Evolutionary conservation across 1,140 invertebrate species (phyloP), one percentile per base, ranked within the genome.

Genomic region (Orchesella cincta): DNA sequence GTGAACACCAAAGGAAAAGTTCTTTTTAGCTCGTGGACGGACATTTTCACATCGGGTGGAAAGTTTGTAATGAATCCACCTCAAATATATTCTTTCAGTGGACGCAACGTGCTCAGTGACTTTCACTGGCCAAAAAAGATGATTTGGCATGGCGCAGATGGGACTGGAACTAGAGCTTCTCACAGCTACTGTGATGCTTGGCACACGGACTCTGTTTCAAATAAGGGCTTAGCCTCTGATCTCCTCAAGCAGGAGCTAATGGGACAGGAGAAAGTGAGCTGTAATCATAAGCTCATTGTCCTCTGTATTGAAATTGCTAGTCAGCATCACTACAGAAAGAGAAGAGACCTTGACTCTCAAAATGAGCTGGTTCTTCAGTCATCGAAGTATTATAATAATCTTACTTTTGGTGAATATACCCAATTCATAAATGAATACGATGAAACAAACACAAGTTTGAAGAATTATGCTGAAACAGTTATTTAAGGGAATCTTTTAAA

Each of bases 51-150:
- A 80, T 94, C 94, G 12, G 91, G 91, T 75, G 94, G 94, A 0
- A 94, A 91, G 0, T 89, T 92, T 73, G 93, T 96, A 84, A 89
- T 91, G 0, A 92, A 93, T 83, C 90, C 92, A 82, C 93, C 94
- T 23, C 88, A 93, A 78, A 93, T 99, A 82, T 97, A 95, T 87
- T 97, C 95, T 81, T 99, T 98, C 84, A 94, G 92, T 85, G 94
- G 96, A 46, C 93, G 93, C 84, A 95, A 98, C 85, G 90, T 99
- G 26, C 88, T 97, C 80, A 91, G 90, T 2, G 95, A 98, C 85
- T 88, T 91, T 12, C 87, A 89, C 78, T 99, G 96, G 96, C 92
- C 94, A 0, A 90, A 96, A 81, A 98, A 98, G 84, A 87, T 94
- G 35, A 89, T 96, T 20, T 98, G 97, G 97, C 96, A 98, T 83